A percentile compares a stretch with the other conserved stretches of the same genome.
phyloP scores from a whole-genome alignment of 2,797 vertebrate species.

The Platalea minor region DNA sequence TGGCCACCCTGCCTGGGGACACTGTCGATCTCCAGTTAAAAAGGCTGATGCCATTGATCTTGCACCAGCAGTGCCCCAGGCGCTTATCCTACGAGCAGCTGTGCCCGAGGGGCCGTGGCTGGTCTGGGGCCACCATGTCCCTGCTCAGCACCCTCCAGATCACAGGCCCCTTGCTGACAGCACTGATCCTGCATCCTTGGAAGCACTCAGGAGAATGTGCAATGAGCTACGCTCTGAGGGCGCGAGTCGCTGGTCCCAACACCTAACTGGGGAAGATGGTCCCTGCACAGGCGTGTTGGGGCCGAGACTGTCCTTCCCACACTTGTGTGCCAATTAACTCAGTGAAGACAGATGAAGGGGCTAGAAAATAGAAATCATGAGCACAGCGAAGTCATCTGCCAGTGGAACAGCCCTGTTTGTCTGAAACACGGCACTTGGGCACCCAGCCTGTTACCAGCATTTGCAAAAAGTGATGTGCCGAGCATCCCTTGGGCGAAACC shows the following conservation, averaged over 20 bases:
- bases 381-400: neutral
- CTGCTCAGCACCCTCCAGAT: neutral
- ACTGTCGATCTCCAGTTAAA: neutral
- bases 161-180: fast-evolving
- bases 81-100: fast-evolving
- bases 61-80: neutral
- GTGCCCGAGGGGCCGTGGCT: neutral
- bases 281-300: neutral
- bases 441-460: neutral
- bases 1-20: neutral
- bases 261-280: neutral
- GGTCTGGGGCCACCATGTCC: neutral
- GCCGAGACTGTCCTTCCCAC: neutral
- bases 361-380: fast-evolving
- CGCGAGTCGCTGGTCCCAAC: fast-evolving
- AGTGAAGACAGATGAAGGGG: neutral
- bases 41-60: neutral
- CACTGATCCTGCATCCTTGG: neutral
- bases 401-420: neutral
- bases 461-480: fast-evolving
- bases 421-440: neutral
- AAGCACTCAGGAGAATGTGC: neutral
- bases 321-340: neutral
- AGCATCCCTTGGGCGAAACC: neutral
- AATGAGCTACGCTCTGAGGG: neutral